These are phyloP conservation scores for Pseudorasbora parva DNA, from an alignment of 2,113 vertebrate genomes.

Conservation along the genomic window DNA sequence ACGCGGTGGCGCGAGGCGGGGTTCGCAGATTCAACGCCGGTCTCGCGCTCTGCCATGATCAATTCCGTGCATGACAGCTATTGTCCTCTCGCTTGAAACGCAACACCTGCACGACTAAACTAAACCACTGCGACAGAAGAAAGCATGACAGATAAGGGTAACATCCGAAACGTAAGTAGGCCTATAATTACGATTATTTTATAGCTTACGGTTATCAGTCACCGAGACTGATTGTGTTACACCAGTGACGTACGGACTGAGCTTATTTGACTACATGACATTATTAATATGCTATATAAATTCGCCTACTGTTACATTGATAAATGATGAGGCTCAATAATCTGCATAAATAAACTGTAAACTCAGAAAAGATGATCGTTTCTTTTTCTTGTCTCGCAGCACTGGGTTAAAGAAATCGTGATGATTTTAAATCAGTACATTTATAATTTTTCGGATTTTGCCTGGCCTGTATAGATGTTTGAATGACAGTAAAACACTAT, in stretches of 20 bases:
- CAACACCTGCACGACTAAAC: not conserved
- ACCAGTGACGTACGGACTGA: not conserved
- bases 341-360: not conserved
- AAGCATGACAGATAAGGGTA: constrained; percentile 58
- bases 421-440: not conserved
- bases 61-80: constrained; percentile 49
- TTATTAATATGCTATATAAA: not conserved
- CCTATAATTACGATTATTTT: not conserved
- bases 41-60: constrained; percentile 53
- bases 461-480: not conserved
- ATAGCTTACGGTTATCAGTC: not conserved
- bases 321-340: not conserved
- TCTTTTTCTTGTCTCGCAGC: not conserved
- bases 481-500: constrained; percentile 2
- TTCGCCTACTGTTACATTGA: not conserved
- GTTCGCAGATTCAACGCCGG: constrained; percentile 66
- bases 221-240: not conserved
- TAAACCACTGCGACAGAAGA: not conserved
- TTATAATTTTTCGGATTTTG: not conserved
- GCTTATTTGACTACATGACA: not conserved
- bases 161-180: constrained; percentile 53
- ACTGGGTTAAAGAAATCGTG: not conserved
- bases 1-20: constrained; percentile 57
- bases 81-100: constrained; percentile 48
- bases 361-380: not conserved